phyloP scores from a whole-genome alignment of 2,888 invertebrate species.

The Abrostola triplasia region DNA sequence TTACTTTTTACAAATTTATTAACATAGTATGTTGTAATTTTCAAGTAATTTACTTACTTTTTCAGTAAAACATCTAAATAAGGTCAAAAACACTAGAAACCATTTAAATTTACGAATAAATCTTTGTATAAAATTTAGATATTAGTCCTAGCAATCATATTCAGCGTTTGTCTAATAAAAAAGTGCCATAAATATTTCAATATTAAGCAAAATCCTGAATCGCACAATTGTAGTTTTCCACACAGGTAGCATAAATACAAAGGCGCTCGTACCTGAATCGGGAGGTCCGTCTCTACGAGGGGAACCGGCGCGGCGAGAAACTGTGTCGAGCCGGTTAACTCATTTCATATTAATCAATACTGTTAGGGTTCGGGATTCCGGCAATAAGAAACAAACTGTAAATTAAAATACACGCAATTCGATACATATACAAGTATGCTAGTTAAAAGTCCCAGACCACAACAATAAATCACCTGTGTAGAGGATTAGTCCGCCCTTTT shows the following conservation, averaged over 20 bases:
- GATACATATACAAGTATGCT: constrained; percentile 1
- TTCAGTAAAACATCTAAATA: too few relatives aligned
- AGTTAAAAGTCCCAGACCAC: constrained; percentile 30
- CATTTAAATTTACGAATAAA: too few relatives aligned
- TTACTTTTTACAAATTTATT: too few relatives aligned
- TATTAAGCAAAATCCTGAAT: constrained; percentile 20
- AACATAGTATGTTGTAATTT: too few relatives aligned
- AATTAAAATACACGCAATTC: neutral
- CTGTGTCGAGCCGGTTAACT: constrained; percentile 13
- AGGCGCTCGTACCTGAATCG: neutral
- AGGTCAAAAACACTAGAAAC: too few relatives aligned
- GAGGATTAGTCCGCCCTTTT: neutral
- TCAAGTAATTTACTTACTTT: too few relatives aligned
- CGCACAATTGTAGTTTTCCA: constrained; percentile 28
- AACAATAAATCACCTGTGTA: constrained; percentile 31
- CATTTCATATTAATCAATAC: constrained; percentile 2
- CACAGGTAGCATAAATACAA: constrained; percentile 2
- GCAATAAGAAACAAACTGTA: neutral
- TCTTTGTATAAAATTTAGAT: too few relatives aligned
- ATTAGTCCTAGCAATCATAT: too few relatives aligned
- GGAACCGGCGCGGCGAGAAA: constrained; percentile 16
- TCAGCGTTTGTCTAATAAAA: too few relatives aligned
- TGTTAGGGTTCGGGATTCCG: constrained; percentile 11
- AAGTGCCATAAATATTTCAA: neutral
- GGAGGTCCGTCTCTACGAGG: constrained; percentile 45